These are phyloP conservation scores for Garra rufa DNA, from an alignment of 2,113 vertebrate genomes.

Conservation along the genomic window DNA sequence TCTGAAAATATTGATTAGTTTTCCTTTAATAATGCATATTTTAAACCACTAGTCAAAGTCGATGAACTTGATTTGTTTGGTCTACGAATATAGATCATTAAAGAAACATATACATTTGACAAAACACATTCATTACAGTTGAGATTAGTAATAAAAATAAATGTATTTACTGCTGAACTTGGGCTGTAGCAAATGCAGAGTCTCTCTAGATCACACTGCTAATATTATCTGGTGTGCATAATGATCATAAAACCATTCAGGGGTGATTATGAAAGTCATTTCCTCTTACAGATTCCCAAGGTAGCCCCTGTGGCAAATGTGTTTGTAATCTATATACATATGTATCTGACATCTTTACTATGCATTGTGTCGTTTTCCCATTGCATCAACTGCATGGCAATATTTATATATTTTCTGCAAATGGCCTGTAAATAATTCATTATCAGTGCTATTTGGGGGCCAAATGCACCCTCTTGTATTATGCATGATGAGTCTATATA, in stretches of 20 bases:
- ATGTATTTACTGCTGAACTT: not conserved
- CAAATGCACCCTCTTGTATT: conserved; percentile 70
- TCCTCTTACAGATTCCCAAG: not conserved
- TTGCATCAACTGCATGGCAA: conserved; percentile 24
- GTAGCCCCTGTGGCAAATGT: conserved; percentile 27
- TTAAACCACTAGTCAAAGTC: not conserved
- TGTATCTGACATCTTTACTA: conserved; percentile 31
- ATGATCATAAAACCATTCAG: conserved; percentile 26
- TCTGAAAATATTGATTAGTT: conserved; percentile 30
- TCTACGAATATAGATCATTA: not conserved
- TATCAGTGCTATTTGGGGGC: conserved; percentile 66
- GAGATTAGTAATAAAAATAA: conserved; percentile 9
- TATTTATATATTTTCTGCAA: conserved; percentile 65
- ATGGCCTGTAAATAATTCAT: conserved; percentile 71
- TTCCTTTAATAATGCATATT: not conserved
- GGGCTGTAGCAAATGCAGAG: not conserved
- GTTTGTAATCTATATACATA: conserved; percentile 39
- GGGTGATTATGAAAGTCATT: conserved; percentile 15
- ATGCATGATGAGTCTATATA: conserved; percentile 72
- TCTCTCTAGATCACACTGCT: conserved; percentile 25
- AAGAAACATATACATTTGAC: not conserved
- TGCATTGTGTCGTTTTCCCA: not conserved
- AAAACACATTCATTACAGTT: conserved; percentile 10
- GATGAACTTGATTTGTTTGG: not conserved
- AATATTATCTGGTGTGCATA: conserved; percentile 12